Percentiles rank a stretch among this genome's conserved stretches.
Evolutionary conservation across 2,113 vertebrate species (phyloP).

Genomic region (Corvus hawaiiensis): DNA sequence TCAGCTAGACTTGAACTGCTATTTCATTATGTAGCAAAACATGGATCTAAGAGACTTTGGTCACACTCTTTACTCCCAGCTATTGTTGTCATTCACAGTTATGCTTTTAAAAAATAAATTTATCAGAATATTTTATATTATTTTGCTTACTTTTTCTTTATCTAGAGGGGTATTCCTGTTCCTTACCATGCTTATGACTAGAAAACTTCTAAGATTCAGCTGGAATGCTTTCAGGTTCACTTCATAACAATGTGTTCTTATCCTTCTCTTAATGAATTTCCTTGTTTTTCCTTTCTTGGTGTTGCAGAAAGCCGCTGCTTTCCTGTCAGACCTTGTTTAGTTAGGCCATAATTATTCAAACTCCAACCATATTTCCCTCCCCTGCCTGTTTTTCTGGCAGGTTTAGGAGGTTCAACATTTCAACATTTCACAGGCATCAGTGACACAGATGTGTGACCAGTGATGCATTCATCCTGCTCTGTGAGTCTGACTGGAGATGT

Average conservation of each 20-base stretch:
- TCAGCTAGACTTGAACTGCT: background rate
- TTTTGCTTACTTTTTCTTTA: background rate
- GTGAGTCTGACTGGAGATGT: background rate
- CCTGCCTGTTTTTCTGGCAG: background rate
- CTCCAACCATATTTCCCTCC: background rate
- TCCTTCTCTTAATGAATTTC: background rate
- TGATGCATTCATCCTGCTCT: background rate
- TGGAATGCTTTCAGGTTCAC: background rate
- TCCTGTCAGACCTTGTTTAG: background rate
- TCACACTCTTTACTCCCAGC: background rate
- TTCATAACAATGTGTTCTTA: background rate
- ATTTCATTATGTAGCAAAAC: background rate
- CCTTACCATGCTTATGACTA: background rate
- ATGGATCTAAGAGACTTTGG: background rate
- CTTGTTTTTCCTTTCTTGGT: background rate
- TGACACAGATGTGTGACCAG: background rate
- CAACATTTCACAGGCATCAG: background rate
- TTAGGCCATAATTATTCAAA: background rate
- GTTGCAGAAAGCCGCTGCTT: background rate
- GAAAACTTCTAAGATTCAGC: background rate
- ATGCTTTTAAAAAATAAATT: background rate
- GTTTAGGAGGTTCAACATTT: background rate
- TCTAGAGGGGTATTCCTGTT: background rate
- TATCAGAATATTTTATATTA: background rate
- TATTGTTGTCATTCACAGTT: background rate